Conservation (phyloP, 2,888 invertebrate genomes). For the Pandemis cinnamomeana region DNA sequence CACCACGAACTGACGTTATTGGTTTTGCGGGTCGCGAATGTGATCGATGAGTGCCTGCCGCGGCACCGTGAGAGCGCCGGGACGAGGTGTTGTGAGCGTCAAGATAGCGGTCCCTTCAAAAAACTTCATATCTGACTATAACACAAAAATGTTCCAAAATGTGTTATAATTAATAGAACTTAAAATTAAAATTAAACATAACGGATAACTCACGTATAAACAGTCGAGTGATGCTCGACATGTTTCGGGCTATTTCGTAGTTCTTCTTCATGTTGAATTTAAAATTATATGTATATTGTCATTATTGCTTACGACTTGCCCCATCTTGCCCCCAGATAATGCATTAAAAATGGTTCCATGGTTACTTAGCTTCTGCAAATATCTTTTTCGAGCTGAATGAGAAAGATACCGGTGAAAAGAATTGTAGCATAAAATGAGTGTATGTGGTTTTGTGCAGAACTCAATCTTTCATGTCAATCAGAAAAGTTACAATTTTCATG, state of each 20-base stretch:
- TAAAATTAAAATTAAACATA: too few relatives aligned
- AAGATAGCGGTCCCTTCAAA: not conserved
- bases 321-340: too few relatives aligned
- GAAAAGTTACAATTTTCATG: too few relatives aligned
- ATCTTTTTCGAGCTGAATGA: not conserved
- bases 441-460: too few relatives aligned
- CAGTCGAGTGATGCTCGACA: too few relatives aligned
- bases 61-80: constrained; percentile 22
- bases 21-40: constrained; percentile 29
- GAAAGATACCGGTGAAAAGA: not conserved
- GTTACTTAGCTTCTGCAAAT: not conserved
- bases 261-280: too few relatives aligned
- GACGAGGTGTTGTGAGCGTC: not conserved
- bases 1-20: constrained; percentile 28
- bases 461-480: too few relatives aligned
- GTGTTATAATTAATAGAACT: too few relatives aligned
- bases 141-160: not conserved
- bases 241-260: too few relatives aligned
- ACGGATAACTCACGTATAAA: too few relatives aligned
- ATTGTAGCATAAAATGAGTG: not conserved
- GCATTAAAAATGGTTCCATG: too few relatives aligned
- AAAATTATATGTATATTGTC: too few relatives aligned
- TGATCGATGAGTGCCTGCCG: constrained; percentile 38
- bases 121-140: not conserved
- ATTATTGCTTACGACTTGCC: not conserved